These are phyloP conservation scores for Eupithecia insigniata DNA, from an alignment of 2,888 invertebrate species.

Conservation along the genomic window DNA sequence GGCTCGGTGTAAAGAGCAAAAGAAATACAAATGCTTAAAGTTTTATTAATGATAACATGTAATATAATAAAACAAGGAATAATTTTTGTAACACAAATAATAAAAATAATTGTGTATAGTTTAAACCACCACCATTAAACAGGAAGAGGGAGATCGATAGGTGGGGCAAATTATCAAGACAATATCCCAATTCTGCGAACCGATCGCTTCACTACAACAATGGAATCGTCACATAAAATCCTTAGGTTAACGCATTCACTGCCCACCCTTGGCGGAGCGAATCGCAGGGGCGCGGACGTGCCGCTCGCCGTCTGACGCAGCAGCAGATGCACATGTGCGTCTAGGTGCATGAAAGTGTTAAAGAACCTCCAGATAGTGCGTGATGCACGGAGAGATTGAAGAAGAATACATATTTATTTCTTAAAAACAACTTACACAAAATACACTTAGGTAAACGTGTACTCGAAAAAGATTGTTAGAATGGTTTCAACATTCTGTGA, in stretches of 20 bases:
- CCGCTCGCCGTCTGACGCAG: no score
- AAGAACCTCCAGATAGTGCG: no score
- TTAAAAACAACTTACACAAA: no score
- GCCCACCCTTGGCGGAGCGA: no score
- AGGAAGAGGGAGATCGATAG: not conserved
- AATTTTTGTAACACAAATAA: not conserved
- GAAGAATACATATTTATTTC: no score
- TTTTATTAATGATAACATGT: not conserved
- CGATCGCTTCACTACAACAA: not conserved
- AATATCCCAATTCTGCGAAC: not conserved
- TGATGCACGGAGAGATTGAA: not conserved
- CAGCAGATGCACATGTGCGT: no score
- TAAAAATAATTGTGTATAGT: not conserved
- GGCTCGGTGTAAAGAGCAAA: not conserved
- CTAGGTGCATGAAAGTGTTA: no score
- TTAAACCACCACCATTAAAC: conserved; percentile 4
- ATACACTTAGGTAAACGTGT: no score
- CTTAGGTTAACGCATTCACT: no score
- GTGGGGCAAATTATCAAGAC: not conserved
- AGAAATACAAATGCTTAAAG: not conserved
- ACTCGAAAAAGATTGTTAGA: no score
- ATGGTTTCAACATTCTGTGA: not conserved
- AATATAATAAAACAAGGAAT: not conserved
- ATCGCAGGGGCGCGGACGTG: no score
- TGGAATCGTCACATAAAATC: not conserved